Percentiles rank a stretch among this genome's conserved stretches.
Evolutionary conservation across 2,797 vertebrate species (phyloP).

Genomic region (Acrossocheilus wenchowensis): DNA sequence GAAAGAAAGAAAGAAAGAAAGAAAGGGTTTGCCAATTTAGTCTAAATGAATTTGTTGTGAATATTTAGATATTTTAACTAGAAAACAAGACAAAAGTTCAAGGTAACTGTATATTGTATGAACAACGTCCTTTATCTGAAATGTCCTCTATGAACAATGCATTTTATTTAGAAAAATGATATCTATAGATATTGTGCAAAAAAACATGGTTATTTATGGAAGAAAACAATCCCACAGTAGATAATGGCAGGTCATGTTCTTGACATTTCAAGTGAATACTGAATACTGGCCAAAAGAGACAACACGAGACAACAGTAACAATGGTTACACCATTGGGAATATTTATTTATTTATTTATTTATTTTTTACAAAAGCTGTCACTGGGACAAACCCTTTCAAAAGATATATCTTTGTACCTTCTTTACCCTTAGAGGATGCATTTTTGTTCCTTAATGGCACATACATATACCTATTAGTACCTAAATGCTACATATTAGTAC

Average conservation of each 20-base stretch:
- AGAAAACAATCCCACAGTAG: neutral
- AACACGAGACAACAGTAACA: neutral
- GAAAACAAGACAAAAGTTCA: constrained; percentile 12
- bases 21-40: neutral
- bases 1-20: neutral
- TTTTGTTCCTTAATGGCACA: neutral
- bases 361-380: neutral
- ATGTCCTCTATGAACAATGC: constrained; percentile 15
- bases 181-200: neutral
- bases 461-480: neutral
- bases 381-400: neutral
- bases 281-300: neutral
- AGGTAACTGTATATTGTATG: neutral
- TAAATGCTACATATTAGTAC: neutral
- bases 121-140: constrained; percentile 18
- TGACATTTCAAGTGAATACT: constrained; percentile 26
- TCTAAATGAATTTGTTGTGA: neutral
- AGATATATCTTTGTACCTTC: neutral
- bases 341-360: no score
- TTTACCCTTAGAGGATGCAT: neutral
- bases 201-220: constrained; percentile 21
- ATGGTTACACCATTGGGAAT: no score
- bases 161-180: constrained; percentile 1
- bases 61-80: neutral
- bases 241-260: constrained; percentile 19